Conservation (phyloP, 2,113 vertebrate genomes). For the Jaculus jaculus region DNA sequence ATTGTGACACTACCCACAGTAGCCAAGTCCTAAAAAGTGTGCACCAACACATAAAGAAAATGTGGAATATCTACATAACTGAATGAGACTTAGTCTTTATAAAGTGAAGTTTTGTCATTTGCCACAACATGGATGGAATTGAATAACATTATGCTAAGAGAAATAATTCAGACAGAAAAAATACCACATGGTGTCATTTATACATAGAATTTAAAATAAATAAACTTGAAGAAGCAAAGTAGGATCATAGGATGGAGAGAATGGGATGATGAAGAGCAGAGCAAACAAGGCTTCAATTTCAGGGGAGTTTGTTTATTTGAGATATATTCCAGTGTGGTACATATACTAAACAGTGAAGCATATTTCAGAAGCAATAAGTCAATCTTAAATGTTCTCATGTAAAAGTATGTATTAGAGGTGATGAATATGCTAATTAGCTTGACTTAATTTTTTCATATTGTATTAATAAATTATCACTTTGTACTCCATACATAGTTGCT, state of each 20-base stretch:
- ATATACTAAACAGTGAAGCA: neutral
- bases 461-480: conserved; percentile 4
- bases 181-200: neutral
- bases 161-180: neutral
- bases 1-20: neutral
- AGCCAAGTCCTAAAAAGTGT: neutral
- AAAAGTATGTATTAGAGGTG: conserved; percentile 5
- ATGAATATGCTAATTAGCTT: conserved; percentile 16
- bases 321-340: neutral
- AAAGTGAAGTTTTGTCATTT: neutral
- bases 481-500: neutral
- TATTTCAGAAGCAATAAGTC: conserved; percentile 2
- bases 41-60: neutral
- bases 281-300: neutral
- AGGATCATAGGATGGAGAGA: neutral
- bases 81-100: neutral
- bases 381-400: neutral
- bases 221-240: neutral
- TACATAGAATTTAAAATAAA: neutral
- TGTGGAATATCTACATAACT: neutral
- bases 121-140: neutral
- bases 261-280: neutral
- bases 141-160: neutral
- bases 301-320: neutral
- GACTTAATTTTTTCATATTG: conserved; percentile 14